Percentiles rank a stretch among this genome's conserved stretches.
These are phyloP conservation scores for Enteromius unitaeniatus DNA, from an alignment of 2,797 vertebrate genomes.

Conservation along the genomic window DNA sequence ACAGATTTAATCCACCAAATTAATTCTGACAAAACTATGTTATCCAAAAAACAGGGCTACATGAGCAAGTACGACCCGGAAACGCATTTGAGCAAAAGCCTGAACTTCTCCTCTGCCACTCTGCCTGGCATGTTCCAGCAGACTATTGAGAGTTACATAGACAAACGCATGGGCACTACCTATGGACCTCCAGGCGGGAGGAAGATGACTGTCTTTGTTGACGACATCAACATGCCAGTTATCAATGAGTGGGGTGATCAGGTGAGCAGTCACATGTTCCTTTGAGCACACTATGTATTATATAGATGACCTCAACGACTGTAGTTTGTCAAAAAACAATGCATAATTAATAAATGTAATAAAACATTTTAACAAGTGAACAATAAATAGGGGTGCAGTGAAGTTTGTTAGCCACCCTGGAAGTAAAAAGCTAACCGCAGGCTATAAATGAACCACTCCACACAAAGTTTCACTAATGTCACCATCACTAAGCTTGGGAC, in stretches of 20 bases:
- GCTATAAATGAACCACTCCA: neutral
- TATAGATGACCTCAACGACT: neutral
- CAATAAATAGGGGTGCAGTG: neutral
- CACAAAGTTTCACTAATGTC: too few species aligned
- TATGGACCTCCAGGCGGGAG: constrained; percentile 84
- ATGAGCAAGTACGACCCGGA: constrained; percentile 81
- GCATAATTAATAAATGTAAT: neutral
- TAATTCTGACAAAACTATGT: neutral
- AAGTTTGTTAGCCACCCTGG: neutral
- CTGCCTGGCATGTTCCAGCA: constrained; percentile 81
- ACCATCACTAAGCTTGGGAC: neutral
- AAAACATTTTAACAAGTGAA: neutral
- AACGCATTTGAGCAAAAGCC: constrained; percentile 77
- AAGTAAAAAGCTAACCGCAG: neutral
- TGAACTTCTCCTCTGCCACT: constrained; percentile 88
- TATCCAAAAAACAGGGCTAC: constrained; percentile 73
- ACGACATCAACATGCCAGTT: constrained; percentile 89
- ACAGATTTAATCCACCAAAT: neutral
- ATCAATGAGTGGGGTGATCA: constrained; percentile 91
- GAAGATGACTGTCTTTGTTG: constrained; percentile 86
- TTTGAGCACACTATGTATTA: neutral
- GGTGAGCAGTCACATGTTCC: constrained; percentile 70
- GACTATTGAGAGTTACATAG: constrained; percentile 84
- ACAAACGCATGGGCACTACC: constrained; percentile 85
- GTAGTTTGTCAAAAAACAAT: neutral